Evolutionary conservation across 1,140 invertebrate genomes (phyloP).

Genomic region (Trichogramma pretiosum): DNA sequence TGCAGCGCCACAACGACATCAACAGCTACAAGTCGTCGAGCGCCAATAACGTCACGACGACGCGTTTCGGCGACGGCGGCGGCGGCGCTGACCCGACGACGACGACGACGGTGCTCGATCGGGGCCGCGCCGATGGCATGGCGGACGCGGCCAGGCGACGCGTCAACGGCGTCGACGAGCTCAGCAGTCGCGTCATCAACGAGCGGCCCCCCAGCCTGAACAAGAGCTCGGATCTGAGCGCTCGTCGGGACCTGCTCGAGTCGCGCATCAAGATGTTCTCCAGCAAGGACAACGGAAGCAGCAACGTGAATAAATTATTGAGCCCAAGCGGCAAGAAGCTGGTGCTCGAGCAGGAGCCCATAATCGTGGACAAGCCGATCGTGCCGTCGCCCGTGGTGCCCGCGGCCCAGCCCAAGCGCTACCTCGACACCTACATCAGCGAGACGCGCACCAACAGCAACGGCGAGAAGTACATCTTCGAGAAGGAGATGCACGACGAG

Average conservation of each 20-base stretch:
- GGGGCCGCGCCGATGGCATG: conserved; percentile 59
- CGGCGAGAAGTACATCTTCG: conserved; percentile 40
- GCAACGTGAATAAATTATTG: conserved; percentile 29
- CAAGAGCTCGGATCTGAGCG: conserved; percentile 53
- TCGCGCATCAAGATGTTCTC: conserved; percentile 57
- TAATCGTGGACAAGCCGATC: conserved; percentile 41
- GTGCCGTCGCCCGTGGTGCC: conserved; percentile 41
- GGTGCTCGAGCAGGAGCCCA: conserved; percentile 36
- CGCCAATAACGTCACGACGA: conserved; percentile 37
- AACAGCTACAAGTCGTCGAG: conserved; percentile 31
- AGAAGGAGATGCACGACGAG: conserved; percentile 40
- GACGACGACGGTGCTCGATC: conserved; percentile 40
- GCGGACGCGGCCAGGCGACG: conserved; percentile 51
- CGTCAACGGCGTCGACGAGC: conserved; percentile 35
- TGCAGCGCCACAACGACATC: conserved; percentile 37
- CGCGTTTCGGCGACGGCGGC: conserved; percentile 43
- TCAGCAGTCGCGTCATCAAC: conserved; percentile 11
- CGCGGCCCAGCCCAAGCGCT: conserved; percentile 32
- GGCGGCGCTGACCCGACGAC: conserved; percentile 38
- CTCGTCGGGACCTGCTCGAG: conserved; percentile 64
- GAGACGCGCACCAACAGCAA: conserved; percentile 41
- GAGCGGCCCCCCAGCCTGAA: conserved; percentile 27
- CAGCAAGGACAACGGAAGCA: conserved; percentile 41
- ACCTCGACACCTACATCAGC: conserved; percentile 41
- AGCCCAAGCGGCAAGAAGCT: conserved; percentile 12